Evolutionary conservation across 2,888 invertebrate species (phyloP).

Genomic region (Xestia c-nigrum): DNA sequence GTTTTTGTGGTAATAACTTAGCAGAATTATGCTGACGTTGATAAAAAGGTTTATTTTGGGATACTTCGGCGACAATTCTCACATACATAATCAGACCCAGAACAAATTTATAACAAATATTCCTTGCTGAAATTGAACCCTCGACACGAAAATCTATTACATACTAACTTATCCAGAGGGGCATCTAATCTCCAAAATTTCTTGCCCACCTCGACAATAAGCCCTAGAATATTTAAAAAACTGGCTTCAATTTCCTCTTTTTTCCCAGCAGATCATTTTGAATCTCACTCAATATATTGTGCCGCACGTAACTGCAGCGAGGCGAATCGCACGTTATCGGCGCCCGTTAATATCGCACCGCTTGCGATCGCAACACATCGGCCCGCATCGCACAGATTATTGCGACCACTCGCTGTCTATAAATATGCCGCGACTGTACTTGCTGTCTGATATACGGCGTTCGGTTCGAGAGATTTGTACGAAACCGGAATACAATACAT

Average conservation of each 20-base stretch:
- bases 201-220: no score
- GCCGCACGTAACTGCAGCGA: conserved; percentile 52
- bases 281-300: conserved; percentile 51
- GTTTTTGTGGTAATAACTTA: no score
- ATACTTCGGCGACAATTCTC: neutral
- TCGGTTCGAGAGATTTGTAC: conserved; percentile 57
- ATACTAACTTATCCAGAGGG: neutral
- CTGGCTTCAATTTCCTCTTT: conserved; percentile 3
- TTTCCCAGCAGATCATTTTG: conserved; percentile 33
- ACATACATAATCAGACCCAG: neutral
- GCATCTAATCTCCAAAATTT: no score
- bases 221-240: neutral
- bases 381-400: conserved; percentile 57
- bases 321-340: conserved; percentile 49
- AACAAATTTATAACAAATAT: neutral
- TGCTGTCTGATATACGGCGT: conserved; percentile 57
- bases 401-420: conserved; percentile 58
- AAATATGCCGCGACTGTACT: conserved; percentile 61
- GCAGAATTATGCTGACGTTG: no score
- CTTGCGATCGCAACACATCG: conserved; percentile 48
- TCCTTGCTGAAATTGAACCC: neutral
- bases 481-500: conserved; percentile 57
- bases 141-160: neutral
- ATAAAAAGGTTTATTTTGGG: no score
- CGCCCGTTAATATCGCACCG: conserved; percentile 48